Evolutionary conservation across 2,888 invertebrate genomes (phyloP).

Genomic region (Scrobipalpa costella): DNA sequence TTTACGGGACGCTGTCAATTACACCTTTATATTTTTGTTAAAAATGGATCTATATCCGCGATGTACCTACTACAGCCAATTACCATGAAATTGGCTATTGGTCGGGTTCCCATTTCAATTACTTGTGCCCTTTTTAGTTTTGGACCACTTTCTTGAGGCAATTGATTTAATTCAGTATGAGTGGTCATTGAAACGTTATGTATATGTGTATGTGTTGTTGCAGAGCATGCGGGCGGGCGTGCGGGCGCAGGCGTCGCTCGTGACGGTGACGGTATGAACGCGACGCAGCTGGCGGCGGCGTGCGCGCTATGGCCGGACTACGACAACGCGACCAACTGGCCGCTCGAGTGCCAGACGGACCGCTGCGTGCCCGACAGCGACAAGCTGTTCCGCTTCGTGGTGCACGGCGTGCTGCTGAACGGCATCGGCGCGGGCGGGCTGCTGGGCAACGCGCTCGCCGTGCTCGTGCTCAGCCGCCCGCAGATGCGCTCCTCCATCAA

Average conservation of each 20-base stretch:
- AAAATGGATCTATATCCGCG: no score
- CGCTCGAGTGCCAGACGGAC: constrained; percentile 63
- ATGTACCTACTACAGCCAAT: no score
- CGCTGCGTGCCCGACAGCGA: constrained; percentile 66
- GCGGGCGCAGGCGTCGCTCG: constrained; percentile 21
- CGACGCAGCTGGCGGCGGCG: constrained; percentile 40
- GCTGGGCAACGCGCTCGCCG: constrained; percentile 93
- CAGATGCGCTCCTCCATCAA: constrained; percentile 98
- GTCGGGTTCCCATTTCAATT: no score
- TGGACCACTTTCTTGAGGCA: no score
- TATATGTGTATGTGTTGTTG: not conserved
- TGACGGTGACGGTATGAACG: constrained; percentile 42
- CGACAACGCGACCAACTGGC: constrained; percentile 41
- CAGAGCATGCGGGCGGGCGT: constrained; percentile 24
- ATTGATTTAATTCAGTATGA: no score
- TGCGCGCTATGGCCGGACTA: constrained; percentile 40
- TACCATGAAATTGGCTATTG: no score
- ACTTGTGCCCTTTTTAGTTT: no score
- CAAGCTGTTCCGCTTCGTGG: constrained; percentile 88
- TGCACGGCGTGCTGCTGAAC: constrained; percentile 91
- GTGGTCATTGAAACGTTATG: no score
- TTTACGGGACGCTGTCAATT: no score
- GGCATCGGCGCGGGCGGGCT: constrained; percentile 91
- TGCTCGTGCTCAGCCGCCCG: constrained; percentile 94
- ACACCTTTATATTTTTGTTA: no score